Conservation (phyloP, 2,888 invertebrate species). For the Pediacus dermestoides region DNA sequence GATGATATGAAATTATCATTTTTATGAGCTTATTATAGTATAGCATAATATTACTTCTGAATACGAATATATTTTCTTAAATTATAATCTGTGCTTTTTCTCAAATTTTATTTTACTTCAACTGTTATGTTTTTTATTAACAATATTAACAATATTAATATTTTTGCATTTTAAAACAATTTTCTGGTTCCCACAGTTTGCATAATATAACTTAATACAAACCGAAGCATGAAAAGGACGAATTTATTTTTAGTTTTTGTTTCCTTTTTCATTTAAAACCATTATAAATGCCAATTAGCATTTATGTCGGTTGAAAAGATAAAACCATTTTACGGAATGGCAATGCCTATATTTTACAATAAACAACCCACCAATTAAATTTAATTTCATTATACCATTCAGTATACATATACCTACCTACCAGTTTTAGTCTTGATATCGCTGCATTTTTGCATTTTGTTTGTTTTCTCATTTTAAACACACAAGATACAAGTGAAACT, state of each 20-base stretch:
- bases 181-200: not conserved
- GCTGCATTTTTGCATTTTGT: conserved; percentile 20
- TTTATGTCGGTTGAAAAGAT: conserved; percentile 32
- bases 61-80: too few relatives aligned
- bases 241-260: conserved; percentile 8
- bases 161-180: not conserved
- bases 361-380: conserved; percentile 37
- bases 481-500: not conserved
- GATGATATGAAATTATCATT: too few relatives aligned
- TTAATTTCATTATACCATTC: conserved; percentile 40
- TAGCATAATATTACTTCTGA: too few relatives aligned
- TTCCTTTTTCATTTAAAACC: conserved; percentile 17
- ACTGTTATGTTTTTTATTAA: too few relatives aligned
- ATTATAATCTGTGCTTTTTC: too few relatives aligned
- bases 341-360: conserved; percentile 27
- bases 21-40: too few relatives aligned
- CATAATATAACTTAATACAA: conserved; percentile 8
- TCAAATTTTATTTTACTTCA: too few relatives aligned
- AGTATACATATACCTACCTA: conserved; percentile 17
- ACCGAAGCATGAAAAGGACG: conserved; percentile 6
- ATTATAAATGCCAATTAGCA: conserved; percentile 36
- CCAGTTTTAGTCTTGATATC: conserved; percentile 28
- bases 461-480: conserved; percentile 6
- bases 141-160: too few relatives aligned
- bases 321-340: conserved; percentile 34